Evolutionary conservation across 2,797 vertebrate species (phyloP).

Genomic region (Gambelia wislizenii): DNA sequence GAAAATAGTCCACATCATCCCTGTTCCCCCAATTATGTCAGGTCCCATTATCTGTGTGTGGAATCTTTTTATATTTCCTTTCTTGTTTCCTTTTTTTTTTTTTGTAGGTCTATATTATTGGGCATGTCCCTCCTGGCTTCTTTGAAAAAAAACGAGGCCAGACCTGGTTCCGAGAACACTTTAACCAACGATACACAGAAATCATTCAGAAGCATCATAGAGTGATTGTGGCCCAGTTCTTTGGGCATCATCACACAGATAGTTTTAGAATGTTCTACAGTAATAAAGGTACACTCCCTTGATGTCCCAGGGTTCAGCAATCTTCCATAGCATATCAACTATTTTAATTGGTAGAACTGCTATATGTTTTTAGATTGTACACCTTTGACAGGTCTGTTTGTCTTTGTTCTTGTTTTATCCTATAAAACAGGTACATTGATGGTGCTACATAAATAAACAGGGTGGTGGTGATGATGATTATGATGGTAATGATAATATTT

Average conservation of each 20-base stretch:
- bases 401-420: no score
- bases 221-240: conserved; percentile 91
- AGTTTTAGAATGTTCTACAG: conserved; percentile 93
- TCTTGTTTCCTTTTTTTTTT: background rate
- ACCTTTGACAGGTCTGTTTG: no score
- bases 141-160: conserved; percentile 92
- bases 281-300: conserved; percentile 64
- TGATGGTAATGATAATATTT: background rate
- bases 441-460: no score
- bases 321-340: background rate
- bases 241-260: conserved; percentile 96
- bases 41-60: background rate
- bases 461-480: no score
- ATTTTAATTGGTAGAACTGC: no score
- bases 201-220: conserved; percentile 85
- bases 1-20: no score
- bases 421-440: no score
- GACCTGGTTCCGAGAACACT: conserved; percentile 86
- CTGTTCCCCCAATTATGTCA: no score
- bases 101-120: conserved; percentile 91
- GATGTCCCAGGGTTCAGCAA: background rate
- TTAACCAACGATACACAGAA: conserved; percentile 86
- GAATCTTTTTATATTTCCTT: background rate
- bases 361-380: no score
- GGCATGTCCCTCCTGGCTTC: conserved; percentile 92